Conservation (phyloP, 2,113 vertebrate genomes). For the Gavialis gangeticus region DNA sequence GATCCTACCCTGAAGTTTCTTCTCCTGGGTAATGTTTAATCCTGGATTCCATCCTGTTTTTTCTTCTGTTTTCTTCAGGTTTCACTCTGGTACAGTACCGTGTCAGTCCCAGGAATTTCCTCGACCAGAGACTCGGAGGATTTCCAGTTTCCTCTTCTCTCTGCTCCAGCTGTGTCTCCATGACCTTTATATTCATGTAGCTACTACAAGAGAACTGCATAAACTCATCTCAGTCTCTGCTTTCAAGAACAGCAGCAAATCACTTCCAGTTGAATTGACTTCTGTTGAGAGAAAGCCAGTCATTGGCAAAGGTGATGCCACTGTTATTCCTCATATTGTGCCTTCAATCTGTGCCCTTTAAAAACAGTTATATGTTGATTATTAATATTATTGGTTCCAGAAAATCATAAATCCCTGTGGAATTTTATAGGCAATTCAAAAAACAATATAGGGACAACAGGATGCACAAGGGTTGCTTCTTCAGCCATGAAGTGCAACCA, state of each 20-base stretch:
- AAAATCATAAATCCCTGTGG: not conserved
- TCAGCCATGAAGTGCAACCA: not conserved
- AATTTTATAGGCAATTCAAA: not conserved
- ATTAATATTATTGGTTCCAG: not conserved
- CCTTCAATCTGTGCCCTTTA: not conserved
- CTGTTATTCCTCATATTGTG: not conserved
- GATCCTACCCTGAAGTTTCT: not conserved
- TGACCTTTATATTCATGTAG: not conserved
- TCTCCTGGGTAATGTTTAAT: not conserved
- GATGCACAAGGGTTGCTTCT: not conserved
- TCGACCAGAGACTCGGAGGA: not conserved
- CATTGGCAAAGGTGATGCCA: not conserved
- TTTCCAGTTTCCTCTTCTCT: not conserved
- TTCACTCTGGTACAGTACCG: not conserved
- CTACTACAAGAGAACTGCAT: not conserved
- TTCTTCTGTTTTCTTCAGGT: not conserved
- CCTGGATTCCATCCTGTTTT: not conserved
- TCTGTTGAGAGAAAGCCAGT: not conserved
- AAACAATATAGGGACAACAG: not conserved
- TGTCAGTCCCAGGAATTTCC: not conserved
- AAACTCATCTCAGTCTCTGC: not conserved
- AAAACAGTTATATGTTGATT: not conserved
- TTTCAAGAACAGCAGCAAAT: not conserved
- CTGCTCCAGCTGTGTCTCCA: not conserved
- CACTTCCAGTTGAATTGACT: not conserved